Conservation (phyloP, 2,797 vertebrate genomes). For the Amazona finschi region DNA sequence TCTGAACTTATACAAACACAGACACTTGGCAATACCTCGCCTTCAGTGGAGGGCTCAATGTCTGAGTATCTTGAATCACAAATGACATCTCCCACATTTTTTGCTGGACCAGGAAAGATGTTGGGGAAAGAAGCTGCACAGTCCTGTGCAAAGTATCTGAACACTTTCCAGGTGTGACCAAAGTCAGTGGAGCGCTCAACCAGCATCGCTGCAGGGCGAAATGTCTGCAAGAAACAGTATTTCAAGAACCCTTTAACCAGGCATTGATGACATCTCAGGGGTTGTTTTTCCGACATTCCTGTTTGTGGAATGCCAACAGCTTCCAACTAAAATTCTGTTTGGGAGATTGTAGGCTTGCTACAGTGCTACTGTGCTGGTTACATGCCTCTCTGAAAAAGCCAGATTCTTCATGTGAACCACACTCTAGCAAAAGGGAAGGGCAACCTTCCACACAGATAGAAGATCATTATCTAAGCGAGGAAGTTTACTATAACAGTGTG, state of each 20-base stretch:
- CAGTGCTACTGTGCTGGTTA: not conserved
- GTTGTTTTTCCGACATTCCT: not conserved
- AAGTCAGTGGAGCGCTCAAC: constrained; percentile 87
- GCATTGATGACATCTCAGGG: not conserved
- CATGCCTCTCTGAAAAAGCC: not conserved
- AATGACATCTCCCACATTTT: constrained; percentile 78
- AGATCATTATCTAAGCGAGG: not conserved
- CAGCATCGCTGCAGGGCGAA: constrained; percentile 89
- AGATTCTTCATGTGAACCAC: not conserved
- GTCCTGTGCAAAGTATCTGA: constrained; percentile 87
- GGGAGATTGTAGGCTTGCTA: not conserved
- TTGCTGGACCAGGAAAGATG: constrained; percentile 74
- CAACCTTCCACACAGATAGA: not conserved
- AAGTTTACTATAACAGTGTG: not conserved
- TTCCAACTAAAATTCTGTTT: not conserved
- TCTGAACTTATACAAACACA: not conserved
- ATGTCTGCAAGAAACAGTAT: constrained; percentile 78
- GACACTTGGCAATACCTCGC: constrained; percentile 79
- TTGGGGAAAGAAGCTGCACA: constrained; percentile 82
- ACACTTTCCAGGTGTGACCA: constrained; percentile 85
- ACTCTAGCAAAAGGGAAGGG: not conserved
- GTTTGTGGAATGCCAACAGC: not conserved
- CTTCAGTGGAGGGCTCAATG: constrained; percentile 85
- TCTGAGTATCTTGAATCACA: constrained; percentile 89
- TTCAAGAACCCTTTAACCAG: not conserved